Evolutionary conservation across 2,113 vertebrate species (phyloP).

Genomic region (Zosterops japonicus): DNA sequence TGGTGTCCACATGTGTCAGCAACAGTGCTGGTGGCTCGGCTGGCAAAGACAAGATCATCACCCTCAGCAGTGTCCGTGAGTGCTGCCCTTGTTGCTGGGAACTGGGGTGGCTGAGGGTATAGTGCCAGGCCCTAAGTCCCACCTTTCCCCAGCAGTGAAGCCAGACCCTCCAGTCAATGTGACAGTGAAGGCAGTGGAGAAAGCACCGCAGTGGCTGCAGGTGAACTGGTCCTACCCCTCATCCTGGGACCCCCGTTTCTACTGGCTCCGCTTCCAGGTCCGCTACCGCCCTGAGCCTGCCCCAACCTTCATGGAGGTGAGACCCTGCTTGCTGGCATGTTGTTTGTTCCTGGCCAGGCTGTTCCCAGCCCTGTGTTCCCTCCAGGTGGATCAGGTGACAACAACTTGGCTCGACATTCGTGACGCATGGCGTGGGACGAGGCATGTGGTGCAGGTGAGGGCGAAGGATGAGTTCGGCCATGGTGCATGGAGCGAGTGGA

Average conservation of each 20-base stretch:
- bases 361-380: background rate
- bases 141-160: constrained; percentile 43
- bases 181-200: background rate
- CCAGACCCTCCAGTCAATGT: constrained; percentile 70
- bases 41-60: background rate
- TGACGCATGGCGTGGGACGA: background rate
- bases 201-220: background rate
- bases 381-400: constrained; percentile 22
- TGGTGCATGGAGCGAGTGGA: constrained; percentile 74
- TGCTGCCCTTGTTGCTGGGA: background rate
- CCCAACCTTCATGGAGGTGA: background rate
- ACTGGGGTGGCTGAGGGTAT: background rate
- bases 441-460: constrained; percentile 68
- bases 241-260: constrained; percentile 67
- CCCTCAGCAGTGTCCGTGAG: constrained; percentile 21
- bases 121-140: background rate
- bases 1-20: constrained; percentile 43
- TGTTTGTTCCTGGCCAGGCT: background rate
- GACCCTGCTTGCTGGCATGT: background rate
- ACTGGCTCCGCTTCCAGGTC: constrained; percentile 69
- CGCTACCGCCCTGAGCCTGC: constrained; percentile 63
- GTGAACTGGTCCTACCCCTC: constrained; percentile 71
- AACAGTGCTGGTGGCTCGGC: background rate
- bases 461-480: constrained; percentile 70
- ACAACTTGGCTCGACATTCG: constrained; percentile 22